These are phyloP conservation scores for Agrochola lota DNA, from an alignment of 2,888 invertebrate genomes.

Conservation along the genomic window DNA sequence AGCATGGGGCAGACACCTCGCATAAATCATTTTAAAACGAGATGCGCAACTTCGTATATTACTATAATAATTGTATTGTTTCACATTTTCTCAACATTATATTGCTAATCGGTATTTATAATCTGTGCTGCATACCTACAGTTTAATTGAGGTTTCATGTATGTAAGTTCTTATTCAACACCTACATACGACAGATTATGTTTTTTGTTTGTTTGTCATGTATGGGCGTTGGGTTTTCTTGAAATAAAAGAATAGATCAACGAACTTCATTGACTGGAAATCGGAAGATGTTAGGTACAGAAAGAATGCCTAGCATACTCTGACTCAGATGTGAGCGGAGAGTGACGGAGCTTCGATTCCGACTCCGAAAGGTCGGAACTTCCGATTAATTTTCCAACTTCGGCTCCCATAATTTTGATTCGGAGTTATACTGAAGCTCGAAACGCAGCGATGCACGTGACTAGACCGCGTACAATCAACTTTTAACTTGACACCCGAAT, in stretches of 20 bases:
- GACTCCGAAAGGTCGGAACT: no score
- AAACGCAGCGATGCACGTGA: no score
- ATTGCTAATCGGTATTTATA: conserved; percentile 34
- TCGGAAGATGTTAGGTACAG: conserved; percentile 1
- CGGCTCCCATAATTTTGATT: no score
- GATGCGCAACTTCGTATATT: conserved; percentile 12
- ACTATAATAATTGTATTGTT: conserved; percentile 47
- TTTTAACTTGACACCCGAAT: no score
- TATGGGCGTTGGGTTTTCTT: conserved; percentile 62
- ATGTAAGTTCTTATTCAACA: conserved; percentile 56
- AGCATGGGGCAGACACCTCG: conserved; percentile 10
- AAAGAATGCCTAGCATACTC: not conserved
- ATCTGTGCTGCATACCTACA: conserved; percentile 31
- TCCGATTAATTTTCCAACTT: no score
- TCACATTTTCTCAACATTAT: conserved; percentile 50
- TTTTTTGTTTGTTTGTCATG: conserved; percentile 62
- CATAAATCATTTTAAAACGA: conserved; percentile 42
- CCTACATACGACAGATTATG: conserved; percentile 62
- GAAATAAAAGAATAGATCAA: conserved; percentile 54
- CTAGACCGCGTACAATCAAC: no score
- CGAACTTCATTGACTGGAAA: conserved; percentile 55
- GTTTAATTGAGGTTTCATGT: conserved; percentile 49
- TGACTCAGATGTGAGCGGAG: no score
- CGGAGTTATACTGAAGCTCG: no score
- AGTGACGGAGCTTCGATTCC: no score